Evolutionary conservation across 2,113 vertebrate genomes (phyloP).

Genomic region (Danionella cerebrum): DNA sequence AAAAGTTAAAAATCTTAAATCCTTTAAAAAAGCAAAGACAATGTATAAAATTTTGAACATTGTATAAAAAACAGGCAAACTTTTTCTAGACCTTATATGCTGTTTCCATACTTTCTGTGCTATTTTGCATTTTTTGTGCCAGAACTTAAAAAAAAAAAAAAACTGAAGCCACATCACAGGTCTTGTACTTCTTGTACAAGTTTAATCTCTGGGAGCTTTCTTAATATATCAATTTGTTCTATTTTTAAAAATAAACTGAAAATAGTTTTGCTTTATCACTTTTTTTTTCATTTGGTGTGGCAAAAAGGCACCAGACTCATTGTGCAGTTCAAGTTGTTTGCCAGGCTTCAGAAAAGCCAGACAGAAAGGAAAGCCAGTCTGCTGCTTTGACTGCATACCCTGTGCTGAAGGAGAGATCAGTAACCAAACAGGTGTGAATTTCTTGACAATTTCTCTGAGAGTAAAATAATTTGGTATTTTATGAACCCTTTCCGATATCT

Average conservation of each 20-base stretch:
- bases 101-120: too few species aligned
- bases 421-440: conserved; percentile 56
- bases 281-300: conserved; percentile 22
- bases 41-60: too few species aligned
- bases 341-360: conserved; percentile 57
- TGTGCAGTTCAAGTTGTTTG: conserved; percentile 61
- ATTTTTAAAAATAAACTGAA: conserved; percentile 30
- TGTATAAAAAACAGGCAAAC: too few species aligned
- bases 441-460: not conserved
- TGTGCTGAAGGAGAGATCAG: conserved; percentile 69
- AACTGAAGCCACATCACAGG: too few species aligned
- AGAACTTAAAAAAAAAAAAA: too few species aligned
- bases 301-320: conserved; percentile 54
- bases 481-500: not conserved
- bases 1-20: too few species aligned
- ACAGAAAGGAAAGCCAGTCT: conserved; percentile 55
- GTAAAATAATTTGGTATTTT: not conserved
- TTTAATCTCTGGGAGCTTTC: too few species aligned
- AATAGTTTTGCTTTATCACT: conserved; percentile 4
- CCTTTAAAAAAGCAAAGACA: too few species aligned
- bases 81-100: too few species aligned
- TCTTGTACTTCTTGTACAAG: too few species aligned
- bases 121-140: too few species aligned
- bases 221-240: too few species aligned
- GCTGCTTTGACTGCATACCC: conserved; percentile 71